Evolutionary conservation across 2,797 vertebrate species (phyloP).

Genomic region (Pelochelys cantorii): DNA sequence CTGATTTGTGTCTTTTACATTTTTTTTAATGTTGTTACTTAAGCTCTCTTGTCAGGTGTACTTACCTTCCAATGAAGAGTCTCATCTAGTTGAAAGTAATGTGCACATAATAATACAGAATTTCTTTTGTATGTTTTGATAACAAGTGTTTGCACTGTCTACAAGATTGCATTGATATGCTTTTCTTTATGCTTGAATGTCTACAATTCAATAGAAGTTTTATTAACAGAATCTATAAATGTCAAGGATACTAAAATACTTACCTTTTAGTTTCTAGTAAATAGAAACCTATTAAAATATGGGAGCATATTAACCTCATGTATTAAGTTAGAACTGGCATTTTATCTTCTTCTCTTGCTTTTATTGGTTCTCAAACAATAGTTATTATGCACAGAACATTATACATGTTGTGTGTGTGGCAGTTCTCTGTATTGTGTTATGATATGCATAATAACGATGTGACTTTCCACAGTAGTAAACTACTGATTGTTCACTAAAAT

Average conservation of each 20-base stretch:
- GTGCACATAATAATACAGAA: background rate
- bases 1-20: rapidly evolving
- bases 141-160: background rate
- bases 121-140: background rate
- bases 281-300: background rate
- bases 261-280: background rate
- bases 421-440: background rate
- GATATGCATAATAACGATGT: background rate
- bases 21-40: background rate
- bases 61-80: background rate
- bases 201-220: background rate
- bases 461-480: background rate
- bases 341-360: background rate
- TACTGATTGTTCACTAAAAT: background rate
- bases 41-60: background rate
- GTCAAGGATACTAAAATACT: background rate
- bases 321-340: background rate
- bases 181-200: background rate
- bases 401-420: background rate
- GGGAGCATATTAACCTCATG: background rate
- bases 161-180: background rate
- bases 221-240: background rate
- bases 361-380: background rate
- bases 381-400: background rate
- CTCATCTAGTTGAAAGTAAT: background rate